Conservation (phyloP, 1,140 invertebrate genomes). For the Drosophila serrata region DNA sequence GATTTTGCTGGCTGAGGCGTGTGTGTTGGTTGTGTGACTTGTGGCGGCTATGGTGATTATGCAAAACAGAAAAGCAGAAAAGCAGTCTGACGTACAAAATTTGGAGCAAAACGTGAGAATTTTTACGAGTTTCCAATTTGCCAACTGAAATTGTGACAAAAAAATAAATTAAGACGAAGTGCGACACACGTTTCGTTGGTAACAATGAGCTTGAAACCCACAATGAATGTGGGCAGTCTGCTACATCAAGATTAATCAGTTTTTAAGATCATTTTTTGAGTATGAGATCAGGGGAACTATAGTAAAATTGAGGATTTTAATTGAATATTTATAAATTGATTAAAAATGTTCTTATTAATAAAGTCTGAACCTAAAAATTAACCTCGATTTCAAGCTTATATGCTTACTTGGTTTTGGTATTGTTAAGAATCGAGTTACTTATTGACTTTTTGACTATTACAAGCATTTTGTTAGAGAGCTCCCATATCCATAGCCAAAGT, state of each 20-base stretch:
- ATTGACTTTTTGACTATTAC: conserved; percentile 7
- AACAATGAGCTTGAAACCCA: conserved; percentile 6
- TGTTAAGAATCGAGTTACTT: neutral
- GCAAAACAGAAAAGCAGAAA: conserved; percentile 45
- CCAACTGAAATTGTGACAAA: conserved; percentile 44
- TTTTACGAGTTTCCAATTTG: conserved; percentile 78
- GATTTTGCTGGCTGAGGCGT: conserved; percentile 22
- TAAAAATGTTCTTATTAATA: too few relatives aligned
- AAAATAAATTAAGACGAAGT: conserved; percentile 23
- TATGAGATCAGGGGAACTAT: neutral
- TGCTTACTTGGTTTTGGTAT: neutral
- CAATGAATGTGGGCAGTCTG: conserved; percentile 4
- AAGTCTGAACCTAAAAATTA: neutral
- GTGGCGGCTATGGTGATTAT: conserved; percentile 57
- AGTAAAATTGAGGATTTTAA: neutral
- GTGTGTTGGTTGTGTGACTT: conserved; percentile 28
- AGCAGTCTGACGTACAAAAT: conserved; percentile 45
- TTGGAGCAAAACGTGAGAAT: conserved; percentile 79
- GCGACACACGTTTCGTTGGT: conserved; percentile 52
- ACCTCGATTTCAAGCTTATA: neutral
- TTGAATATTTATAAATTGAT: neutral
- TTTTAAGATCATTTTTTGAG: neutral
- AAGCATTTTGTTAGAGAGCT: conserved; percentile 1
- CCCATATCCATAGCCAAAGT: conserved; percentile 8
- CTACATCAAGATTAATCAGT: neutral